Evolutionary conservation across 2,888 invertebrate species (phyloP).

Genomic region (Platynereis dumerilii): DNA sequence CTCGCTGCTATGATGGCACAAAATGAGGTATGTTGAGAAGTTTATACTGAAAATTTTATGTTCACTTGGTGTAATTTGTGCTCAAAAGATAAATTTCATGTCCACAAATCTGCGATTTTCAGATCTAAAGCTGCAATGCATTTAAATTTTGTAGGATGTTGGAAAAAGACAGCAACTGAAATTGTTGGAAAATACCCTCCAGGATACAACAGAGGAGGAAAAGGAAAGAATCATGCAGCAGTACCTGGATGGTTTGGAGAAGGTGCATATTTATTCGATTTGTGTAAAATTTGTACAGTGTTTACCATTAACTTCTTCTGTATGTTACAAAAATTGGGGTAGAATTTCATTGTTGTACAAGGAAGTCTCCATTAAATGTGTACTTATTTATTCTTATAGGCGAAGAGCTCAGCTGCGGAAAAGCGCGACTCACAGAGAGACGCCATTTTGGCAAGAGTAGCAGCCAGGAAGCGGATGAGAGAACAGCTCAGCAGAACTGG

Average conservation of each 20-base stretch:
- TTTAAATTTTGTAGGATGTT: constrained; percentile 21
- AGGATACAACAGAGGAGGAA: constrained; percentile 43
- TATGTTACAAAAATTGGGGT: too few relatives aligned
- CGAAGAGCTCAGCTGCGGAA: neutral
- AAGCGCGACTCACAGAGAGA: constrained; percentile 43
- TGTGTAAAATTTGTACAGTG: too few relatives aligned
- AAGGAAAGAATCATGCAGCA: constrained; percentile 47
- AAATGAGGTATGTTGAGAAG: constrained; percentile 44
- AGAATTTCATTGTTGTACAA: too few relatives aligned
- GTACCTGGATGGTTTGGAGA: constrained; percentile 43
- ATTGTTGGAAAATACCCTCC: constrained; percentile 43
- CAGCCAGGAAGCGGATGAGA: constrained; percentile 55
- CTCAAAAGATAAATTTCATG: too few relatives aligned
- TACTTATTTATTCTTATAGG: neutral
- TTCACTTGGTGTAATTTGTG: too few relatives aligned
- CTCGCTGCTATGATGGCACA: constrained; percentile 43
- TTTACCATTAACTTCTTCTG: too few relatives aligned
- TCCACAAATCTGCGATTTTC: too few relatives aligned
- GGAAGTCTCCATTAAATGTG: too few relatives aligned
- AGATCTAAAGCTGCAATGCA: too few relatives aligned
- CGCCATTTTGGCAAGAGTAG: constrained; percentile 52
- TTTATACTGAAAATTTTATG: too few relatives aligned
- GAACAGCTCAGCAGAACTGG: constrained; percentile 53
- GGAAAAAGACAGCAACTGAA: constrained; percentile 36
- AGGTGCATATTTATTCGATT: constrained; percentile 20